Base-by-base conservation (phyloP, 2,797 vertebrate genomes). In the Hydrophis major region DNA sequence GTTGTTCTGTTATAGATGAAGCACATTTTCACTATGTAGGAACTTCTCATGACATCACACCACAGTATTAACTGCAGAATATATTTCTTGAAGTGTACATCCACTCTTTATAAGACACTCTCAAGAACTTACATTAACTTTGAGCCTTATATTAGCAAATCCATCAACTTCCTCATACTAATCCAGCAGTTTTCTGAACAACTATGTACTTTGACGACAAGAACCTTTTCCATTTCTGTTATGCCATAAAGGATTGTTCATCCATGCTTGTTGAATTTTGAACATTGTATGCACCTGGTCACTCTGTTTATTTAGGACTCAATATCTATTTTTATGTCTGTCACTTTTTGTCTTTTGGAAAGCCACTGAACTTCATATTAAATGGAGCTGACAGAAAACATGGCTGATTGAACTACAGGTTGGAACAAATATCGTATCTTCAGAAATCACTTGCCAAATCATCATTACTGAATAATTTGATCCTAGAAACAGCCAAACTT, bases 71-170 rank as follows among this genome's bases (percentile, higher is more conserved):
- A 87, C 1, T 14, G 1, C 6, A 27, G 47, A 53, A 28, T 16
- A 0, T 16, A 18, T 22, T 42, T 32, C 32, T n/a, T 78, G 55
- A 78, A 88, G 20, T 16, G 32, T 50, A 8, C 32, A 90, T 63
- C 47, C 22, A 53, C 55, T 93, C 59, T 53, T 2, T 88, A n/a
- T n/a, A 78, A 90, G 42, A 57, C 61, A 25, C 61, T 74, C n/a
- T 86, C 32, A 69, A 69, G 86, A 50, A 42, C 13, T 55, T 78
- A 28, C 25, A 66, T 27, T 63, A n/a, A 55, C 13, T 89, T 53
- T 4, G 27, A 83, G 32, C 32, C 57, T 93, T 89, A 91, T 89
- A 93, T 93, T 61, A 93, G 56, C n/a, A 89, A 89, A 69, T 22
- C 22, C 12, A 28, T 63, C 57, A 69, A 42, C 47, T 91, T 56